Conservation (phyloP, 2,888 invertebrate genomes). For the Rhagonycha lutea region DNA sequence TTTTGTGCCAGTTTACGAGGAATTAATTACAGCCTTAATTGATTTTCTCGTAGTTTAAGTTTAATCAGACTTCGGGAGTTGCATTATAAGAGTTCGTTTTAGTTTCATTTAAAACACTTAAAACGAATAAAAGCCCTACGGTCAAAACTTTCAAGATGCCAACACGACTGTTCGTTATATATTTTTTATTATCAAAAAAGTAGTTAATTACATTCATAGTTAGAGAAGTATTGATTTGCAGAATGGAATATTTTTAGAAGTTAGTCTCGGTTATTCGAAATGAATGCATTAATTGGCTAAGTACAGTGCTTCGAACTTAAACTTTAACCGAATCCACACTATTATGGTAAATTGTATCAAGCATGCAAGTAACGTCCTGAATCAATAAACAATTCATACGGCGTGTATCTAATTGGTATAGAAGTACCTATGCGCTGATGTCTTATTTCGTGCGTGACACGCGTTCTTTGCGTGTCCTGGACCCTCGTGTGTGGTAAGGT, state of each 20-base stretch:
- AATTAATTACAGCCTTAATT: conserved; percentile 53
- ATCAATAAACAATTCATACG: conserved; percentile 40
- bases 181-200: neutral
- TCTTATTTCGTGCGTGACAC: conserved; percentile 41
- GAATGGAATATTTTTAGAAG: neutral
- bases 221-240: neutral
- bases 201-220: neutral
- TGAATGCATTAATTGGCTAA: neutral
- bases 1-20: conserved; percentile 51
- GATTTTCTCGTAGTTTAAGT: conserved; percentile 50
- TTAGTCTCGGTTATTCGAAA: neutral
- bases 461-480: conserved; percentile 37
- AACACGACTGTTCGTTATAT: neutral
- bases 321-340: neutral
- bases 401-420: conserved; percentile 39
- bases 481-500: conserved; percentile 23
- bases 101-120: conserved; percentile 28
- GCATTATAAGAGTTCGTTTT: conserved; percentile 40
- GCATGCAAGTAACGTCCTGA: conserved; percentile 21
- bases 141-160: conserved; percentile 7
- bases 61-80: conserved; percentile 47
- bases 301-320: neutral
- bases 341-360: conserved; percentile 14
- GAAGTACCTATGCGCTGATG: conserved; percentile 36
- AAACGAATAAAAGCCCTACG: conserved; percentile 13